These are phyloP conservation scores for Mesorhabditis spiculigera DNA, from an alignment of 2,888 invertebrate species.

Conservation along the genomic window DNA sequence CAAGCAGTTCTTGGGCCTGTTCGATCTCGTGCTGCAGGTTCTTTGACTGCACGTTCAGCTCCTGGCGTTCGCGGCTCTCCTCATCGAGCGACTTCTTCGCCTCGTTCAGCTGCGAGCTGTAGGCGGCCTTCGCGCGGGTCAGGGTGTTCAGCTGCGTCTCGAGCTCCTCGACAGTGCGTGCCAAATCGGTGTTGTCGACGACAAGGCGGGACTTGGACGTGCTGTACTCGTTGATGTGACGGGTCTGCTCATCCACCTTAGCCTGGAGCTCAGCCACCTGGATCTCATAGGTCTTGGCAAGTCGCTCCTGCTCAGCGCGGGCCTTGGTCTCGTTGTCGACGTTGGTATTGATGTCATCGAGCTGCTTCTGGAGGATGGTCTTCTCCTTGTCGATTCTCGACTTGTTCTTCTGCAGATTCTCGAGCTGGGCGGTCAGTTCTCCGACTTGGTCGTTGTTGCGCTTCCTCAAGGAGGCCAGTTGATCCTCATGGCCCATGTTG, in stretches of 20 bases:
- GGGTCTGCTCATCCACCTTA: conserved; percentile 91
- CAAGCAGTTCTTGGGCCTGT: conserved; percentile 95
- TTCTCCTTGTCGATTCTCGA: conserved; percentile 63
- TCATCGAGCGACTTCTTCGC: conserved; percentile 96
- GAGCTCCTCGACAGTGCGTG: conserved; percentile 83
- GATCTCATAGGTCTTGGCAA: conserved; percentile 51
- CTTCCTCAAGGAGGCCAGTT: conserved; percentile 93
- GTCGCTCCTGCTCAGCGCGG: conserved; percentile 50
- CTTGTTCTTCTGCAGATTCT: conserved; percentile 98
- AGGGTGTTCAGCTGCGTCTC: conserved; percentile 94
- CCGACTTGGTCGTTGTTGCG: conserved; percentile 99
- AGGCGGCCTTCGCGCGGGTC: conserved; percentile 60
- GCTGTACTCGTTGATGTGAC: conserved; percentile 83
- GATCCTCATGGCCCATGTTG: conserved; percentile 89
- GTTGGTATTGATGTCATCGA: conserved; percentile 48
- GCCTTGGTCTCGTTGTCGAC: conserved; percentile 52
- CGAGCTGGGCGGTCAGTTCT: conserved; percentile 99
- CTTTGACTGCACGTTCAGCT: conserved; percentile 63
- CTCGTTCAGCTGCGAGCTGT: conserved; percentile 71
- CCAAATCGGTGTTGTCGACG: conserved; percentile 92
- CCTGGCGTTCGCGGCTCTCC: conserved; percentile 62
- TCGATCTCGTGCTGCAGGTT: conserved; percentile 98
- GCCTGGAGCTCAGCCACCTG: conserved; percentile 88
- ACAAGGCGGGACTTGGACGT: conserved; percentile 84
- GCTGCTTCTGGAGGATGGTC: conserved; percentile 44